Base-by-base conservation (phyloP, 1,140 invertebrate species). In the Oryctes rhinoceros region DNA sequence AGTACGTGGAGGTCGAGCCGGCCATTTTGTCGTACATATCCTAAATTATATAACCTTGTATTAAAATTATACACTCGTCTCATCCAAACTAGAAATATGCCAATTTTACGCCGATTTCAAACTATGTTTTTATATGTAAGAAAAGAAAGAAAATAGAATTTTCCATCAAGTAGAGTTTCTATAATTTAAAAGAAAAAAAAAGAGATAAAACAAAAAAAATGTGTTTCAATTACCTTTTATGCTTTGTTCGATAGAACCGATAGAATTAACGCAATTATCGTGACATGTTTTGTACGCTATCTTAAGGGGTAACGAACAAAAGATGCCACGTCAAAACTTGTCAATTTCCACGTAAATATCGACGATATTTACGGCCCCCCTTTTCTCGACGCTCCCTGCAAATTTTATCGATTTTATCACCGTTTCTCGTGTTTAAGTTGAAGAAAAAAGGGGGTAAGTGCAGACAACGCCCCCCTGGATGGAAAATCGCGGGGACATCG, bases 41-140 rank as follows among this genome's bases (percentile, higher is more conserved):
- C 18, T 71, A 71, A 71, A 71, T 71, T 71, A 71, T 20, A 71
- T 37, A 20, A 71, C 65, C 65, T 71, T 37, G 24, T 71, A 71
- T 71, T 71, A 71, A 71, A 71, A 71, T 71, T 35, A 35, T 30
- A 71, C 35, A 71, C 10, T 35, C 65, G 65, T 24, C 35, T 71
- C 35, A 13, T 71, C 65, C 18, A 80, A 30, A 20, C 47, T 71
- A 62, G 84, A 84, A 85, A 85, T 84, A 85, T 84, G 84, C 82
- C 83, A 84, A 85, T 81, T 83, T 83, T 84, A 83, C 80, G 82
- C 39, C 48, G 39, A 9, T 44, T 53, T 10, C 35, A n/a, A 30
- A 30, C 24, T 30, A 30, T 30, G 24, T 30, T 30, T 30, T 2
- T 30, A 30, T 30, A n/a, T 30, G 24, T 30, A 30, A 30, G 2